These are phyloP conservation scores for Turnix velox DNA, from an alignment of 2,113 vertebrate species.

Conservation along the genomic window DNA sequence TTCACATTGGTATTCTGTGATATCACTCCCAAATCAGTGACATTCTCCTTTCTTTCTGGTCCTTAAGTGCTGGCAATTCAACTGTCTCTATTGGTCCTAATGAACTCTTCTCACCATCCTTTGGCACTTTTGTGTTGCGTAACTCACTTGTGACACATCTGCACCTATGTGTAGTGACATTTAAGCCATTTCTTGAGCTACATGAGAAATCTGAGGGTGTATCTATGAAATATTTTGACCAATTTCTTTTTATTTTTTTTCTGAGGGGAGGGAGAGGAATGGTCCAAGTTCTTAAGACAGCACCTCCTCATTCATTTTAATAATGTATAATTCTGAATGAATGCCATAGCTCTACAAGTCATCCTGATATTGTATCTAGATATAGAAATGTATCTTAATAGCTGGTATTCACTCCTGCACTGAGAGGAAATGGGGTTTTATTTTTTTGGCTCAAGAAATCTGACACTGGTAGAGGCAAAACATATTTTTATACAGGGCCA, in stretches of 20 bases:
- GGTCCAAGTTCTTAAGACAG: not conserved
- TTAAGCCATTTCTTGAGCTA: not conserved
- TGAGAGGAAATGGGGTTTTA: not conserved
- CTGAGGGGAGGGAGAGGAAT: too few species aligned
- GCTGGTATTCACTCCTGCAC: not conserved
- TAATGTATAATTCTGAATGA: not conserved
- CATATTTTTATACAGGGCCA: conserved; percentile 8
- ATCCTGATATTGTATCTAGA: not conserved
- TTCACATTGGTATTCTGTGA: not conserved
- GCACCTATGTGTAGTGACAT: not conserved
- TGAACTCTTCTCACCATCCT: not conserved
- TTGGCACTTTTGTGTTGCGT: not conserved
- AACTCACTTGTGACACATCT: not conserved
- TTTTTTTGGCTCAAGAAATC: not conserved
- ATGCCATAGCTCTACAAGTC: not conserved
- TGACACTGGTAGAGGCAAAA: not conserved
- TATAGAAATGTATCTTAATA: not conserved
- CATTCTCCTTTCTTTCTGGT: not conserved
- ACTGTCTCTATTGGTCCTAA: not conserved
- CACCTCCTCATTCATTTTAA: not conserved
- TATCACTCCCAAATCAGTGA: too few species aligned
- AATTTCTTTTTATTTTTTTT: not conserved
- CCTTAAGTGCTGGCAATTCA: not conserved
- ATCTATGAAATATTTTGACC: not conserved
- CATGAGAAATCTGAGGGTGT: not conserved